Base-by-base conservation (phyloP, 2,113 vertebrate species). In the Spilogale gracilis region DNA sequence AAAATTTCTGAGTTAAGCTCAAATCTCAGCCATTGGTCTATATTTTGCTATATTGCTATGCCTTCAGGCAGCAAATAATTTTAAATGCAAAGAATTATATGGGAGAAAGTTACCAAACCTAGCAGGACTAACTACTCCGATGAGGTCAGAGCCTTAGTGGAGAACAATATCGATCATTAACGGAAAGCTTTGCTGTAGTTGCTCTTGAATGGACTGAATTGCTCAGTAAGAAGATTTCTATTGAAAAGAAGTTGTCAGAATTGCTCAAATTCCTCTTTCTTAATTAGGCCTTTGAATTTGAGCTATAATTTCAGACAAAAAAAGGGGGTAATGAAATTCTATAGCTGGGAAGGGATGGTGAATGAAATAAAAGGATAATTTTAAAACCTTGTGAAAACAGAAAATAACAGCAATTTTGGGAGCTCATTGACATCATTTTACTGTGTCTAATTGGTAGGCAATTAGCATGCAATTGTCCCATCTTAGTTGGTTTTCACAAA, bases 341-440 rank as follows among this genome's bases (percentile, higher is more conserved):
- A 20, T 79, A 91, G 50, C 21, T 18, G 73, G 52, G 20, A 45
- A 95, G 43, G 48, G 58, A 93, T 7, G 9, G 45, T 61, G 89
- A 92, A n/a, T 79, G 65, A 63, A 96, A 96, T 96, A 96, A 95
- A 97, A 90, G 78, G 76, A 89, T 96, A 96, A 96, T 97, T 97
- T 94, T 80, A 96, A 98, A 98, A 94, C 54, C 30, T 90, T 93
- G 94, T 92, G 94, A 96, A 97, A 97, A 98, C 56, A 98, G 86
- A 96, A 97, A 97, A 97, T 97, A 98, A 97, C 80, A 95, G 96
- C 95, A 97, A 97, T 96, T 97, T 96, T 50, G 45, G 23, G 73
- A 96, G 79, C 60, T 97, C 85, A 30, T 60, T 96, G 89, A 93
- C 84, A 96, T 92, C n/a, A 30, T 94, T 92, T 95, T 95, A 90